Base-by-base conservation (phyloP, 1,140 invertebrate species). In the Drosophila rufa region DNA sequence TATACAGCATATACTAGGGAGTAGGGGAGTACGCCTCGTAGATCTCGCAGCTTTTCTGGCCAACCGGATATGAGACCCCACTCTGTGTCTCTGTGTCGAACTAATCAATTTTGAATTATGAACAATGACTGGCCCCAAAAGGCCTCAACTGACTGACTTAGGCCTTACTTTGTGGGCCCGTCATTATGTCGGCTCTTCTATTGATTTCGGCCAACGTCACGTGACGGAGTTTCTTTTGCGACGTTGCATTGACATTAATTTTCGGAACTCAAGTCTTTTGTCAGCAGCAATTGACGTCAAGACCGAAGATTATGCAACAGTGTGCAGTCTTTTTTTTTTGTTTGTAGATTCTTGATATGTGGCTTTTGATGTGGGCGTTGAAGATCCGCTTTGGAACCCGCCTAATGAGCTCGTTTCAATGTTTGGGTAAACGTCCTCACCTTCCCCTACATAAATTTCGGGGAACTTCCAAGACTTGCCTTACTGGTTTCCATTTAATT, bases 61-160 rank as follows among this genome's bases (percentile, higher is more conserved):
- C 38, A 89, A 64, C 83, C 83, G 83, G 83, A 86, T 86, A 73
- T 74, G 43, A 73, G 78, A 68, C 30, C 5, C 15, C 2, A 42
- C 40, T 30, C 0, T 30, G 27, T 30, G 40, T 25, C 53, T 25
- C 47, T 70, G 50, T 76, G 80, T 65, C 68, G 58, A 77, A 77
- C 83, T 62, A 83, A 83, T 89, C 83, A 89, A 80, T 89, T 80
- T 89, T 33, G 55, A 89, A 86, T 83, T 86, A 86, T 74, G 67
- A 89, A 89, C 77, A 84, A 80, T 84, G 69, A 61, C 45, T 60
- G 62, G 48, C 75, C 75, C 75, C 74, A 77, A 77, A 77, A 68
- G 74, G 69, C 70, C 64, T 62, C 48, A 33, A 66, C 51, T 73
- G 75, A 55, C 11, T 45, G 48, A 59, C 45, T 53, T 73, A 75